Evolutionary conservation across 2,888 invertebrate genomes (phyloP).

Genomic region (Melipona bicolor): DNA sequence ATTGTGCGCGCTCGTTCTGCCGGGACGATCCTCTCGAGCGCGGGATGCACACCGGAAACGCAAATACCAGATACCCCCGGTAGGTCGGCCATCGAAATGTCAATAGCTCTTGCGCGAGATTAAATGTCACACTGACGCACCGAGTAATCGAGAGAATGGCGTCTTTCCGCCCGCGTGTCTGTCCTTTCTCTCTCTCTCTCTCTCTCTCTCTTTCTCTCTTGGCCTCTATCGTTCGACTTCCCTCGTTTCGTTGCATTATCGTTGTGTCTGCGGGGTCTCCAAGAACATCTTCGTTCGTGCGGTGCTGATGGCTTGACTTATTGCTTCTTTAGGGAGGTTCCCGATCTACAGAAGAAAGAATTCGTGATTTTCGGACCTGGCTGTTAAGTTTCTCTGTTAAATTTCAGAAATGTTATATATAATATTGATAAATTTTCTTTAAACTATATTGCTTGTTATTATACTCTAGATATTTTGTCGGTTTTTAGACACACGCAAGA

Average conservation of each 20-base stretch:
- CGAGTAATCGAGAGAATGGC: slow-evolving; percentile 71
- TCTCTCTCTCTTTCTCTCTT: background rate
- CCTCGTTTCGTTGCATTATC: background rate
- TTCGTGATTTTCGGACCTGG: background rate
- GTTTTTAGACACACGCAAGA: no score
- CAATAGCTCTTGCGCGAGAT: slow-evolving; percentile 72
- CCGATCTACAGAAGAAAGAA: background rate
- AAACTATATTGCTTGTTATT: no score
- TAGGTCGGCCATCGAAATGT: slow-evolving; percentile 70
- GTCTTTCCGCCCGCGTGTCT: slow-evolving; percentile 51
- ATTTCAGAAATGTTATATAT: no score
- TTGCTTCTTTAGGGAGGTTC: background rate
- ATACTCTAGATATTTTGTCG: no score
- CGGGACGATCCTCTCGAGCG: slow-evolving; percentile 61
- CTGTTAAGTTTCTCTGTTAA: no score
- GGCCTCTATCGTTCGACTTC: background rate
- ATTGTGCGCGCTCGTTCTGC: slow-evolving; percentile 49
- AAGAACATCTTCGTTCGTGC: background rate
- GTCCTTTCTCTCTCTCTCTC: background rate
- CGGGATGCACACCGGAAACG: slow-evolving; percentile 65
- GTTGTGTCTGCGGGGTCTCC: background rate
- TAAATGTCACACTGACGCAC: slow-evolving; percentile 73
- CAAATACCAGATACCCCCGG: slow-evolving; percentile 66
- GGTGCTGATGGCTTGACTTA: background rate
- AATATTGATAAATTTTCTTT: no score